Percentiles rank a stretch among this genome's conserved stretches.
Conservation (phyloP, 2,888 invertebrate species). For the Drosophila vallismaia region DNA sequence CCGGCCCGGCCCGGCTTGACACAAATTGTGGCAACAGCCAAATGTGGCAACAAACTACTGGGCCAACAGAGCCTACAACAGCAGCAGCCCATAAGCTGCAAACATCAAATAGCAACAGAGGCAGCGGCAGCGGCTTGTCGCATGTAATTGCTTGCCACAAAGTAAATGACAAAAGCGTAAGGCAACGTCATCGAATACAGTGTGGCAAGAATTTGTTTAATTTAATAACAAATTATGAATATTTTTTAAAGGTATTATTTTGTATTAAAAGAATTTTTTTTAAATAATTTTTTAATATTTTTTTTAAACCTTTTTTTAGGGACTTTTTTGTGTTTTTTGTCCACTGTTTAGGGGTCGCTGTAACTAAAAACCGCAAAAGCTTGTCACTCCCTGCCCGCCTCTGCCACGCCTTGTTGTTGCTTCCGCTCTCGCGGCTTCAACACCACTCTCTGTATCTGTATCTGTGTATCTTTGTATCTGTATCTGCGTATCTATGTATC, state of each 20-base stretch:
- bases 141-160: constrained; percentile 75
- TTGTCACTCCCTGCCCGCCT: constrained; percentile 46
- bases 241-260: not conserved
- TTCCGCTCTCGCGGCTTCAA: constrained; percentile 67
- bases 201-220: constrained; percentile 27
- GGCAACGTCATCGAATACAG: constrained; percentile 52
- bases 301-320: not conserved
- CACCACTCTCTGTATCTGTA: constrained; percentile 51
- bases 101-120: constrained; percentile 55
- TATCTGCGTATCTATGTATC: constrained; percentile 29
- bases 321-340: not conserved
- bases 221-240: not conserved
- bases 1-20: constrained; percentile 61
- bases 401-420: constrained; percentile 58
- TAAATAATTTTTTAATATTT: not conserved
- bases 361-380: constrained; percentile 78
- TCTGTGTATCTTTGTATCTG: constrained; percentile 38
- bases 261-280: not conserved
- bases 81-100: constrained; percentile 59
- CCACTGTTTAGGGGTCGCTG: constrained; percentile 62
- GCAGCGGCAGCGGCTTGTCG: constrained; percentile 64
- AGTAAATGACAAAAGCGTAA: constrained; percentile 73
- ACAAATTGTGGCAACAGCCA: constrained; percentile 71
- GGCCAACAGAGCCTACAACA: constrained; percentile 69
- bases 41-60: constrained; percentile 75